These are phyloP conservation scores for Alectura lathami DNA, from an alignment of 2,113 vertebrate genomes.

Conservation along the genomic window DNA sequence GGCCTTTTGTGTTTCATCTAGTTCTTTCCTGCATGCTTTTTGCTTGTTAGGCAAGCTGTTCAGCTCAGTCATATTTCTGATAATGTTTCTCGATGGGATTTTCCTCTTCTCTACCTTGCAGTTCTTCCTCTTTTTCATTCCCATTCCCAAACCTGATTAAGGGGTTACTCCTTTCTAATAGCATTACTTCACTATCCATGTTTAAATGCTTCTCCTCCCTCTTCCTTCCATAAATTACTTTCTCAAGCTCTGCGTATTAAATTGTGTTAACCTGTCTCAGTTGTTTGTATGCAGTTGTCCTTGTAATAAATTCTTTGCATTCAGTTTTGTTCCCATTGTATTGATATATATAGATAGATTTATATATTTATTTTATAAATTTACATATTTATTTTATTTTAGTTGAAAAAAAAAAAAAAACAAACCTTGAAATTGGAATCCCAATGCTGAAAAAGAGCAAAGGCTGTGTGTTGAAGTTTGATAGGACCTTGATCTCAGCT, in stretches of 20 bases:
- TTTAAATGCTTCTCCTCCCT: not conserved
- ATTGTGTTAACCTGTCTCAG: not conserved
- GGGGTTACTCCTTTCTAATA: not conserved
- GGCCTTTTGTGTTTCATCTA: not conserved
- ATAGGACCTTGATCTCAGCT: not conserved
- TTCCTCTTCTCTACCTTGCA: not conserved
- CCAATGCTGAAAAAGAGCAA: not conserved
- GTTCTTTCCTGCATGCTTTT: not conserved
- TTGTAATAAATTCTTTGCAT: not conserved
- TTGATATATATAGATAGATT: not conserved
- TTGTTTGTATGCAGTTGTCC: not conserved
- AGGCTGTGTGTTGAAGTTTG: not conserved
- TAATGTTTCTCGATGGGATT: not conserved
- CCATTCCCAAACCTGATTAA: not conserved
- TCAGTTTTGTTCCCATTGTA: not conserved
- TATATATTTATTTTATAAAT: too few species aligned
- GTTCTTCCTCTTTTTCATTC: not conserved
- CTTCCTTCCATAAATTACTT: not conserved
- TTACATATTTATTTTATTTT: not conserved
- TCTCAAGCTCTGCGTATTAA: not conserved
- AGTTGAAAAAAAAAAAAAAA: too few species aligned
- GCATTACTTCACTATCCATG: not conserved
- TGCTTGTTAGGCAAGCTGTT: not conserved
- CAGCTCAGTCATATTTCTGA: not conserved
- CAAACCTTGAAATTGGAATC: not conserved